Conservation (phyloP, 2,113 vertebrate genomes). For the Brachyhypopomus occidentalis region DNA sequence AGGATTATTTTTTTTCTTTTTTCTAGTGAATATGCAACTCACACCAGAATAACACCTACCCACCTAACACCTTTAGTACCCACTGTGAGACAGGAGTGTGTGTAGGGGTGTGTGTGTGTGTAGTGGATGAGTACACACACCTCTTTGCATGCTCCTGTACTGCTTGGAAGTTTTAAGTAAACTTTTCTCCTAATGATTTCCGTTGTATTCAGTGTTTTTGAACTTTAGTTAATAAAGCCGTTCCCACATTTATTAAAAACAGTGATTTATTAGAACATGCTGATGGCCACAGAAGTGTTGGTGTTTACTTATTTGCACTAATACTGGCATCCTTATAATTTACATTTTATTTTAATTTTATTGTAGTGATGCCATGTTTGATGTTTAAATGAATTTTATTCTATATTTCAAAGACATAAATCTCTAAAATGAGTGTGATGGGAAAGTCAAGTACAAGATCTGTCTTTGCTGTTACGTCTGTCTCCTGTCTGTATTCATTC, state of each 20-base stretch:
- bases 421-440: not conserved
- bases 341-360: conserved; percentile 38
- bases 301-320: not conserved
- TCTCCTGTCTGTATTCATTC: not conserved
- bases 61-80: too few relatives aligned
- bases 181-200: too few relatives aligned
- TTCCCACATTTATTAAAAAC: conserved; percentile 9
- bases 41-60: too few relatives aligned
- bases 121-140: too few relatives aligned
- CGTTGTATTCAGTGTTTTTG: too few relatives aligned
- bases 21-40: too few relatives aligned
- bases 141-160: too few relatives aligned
- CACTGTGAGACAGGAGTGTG: too few relatives aligned
- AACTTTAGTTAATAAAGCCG: too few relatives aligned
- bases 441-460: conserved; percentile 9
- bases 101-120: too few relatives aligned
- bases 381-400: conserved; percentile 37
- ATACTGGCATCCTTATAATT: not conserved
- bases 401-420: not conserved
- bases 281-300: not conserved
- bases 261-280: not conserved
- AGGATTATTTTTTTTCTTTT: too few relatives aligned
- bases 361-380: not conserved
- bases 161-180: too few relatives aligned
- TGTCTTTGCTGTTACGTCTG: conserved; percentile 6